Evolutionary conservation across 2,113 vertebrate species (phyloP).

Genomic region (Rallus limicola): DNA sequence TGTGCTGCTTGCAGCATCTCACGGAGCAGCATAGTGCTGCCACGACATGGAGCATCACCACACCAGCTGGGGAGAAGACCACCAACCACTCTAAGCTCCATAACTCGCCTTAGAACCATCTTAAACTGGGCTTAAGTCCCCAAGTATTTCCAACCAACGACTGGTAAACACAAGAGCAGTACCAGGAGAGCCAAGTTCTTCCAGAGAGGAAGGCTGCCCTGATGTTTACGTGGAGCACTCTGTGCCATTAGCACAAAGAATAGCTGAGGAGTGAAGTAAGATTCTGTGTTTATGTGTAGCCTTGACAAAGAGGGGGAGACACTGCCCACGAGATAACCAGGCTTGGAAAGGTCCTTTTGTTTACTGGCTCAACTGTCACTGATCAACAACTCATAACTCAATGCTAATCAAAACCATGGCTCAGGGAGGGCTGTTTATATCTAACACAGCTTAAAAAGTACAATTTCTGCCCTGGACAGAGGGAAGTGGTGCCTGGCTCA

Average conservation of each 20-base stretch:
- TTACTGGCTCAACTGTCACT: constrained; percentile 1
- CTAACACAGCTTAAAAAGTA: not conserved
- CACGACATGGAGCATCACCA: accelerated
- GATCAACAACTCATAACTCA: not conserved
- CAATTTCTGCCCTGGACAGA: not conserved
- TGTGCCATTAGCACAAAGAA: not conserved
- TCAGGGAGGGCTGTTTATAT: not conserved
- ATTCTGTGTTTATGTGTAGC: not conserved
- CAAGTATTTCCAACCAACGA: not conserved
- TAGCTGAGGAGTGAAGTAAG: constrained; percentile 26
- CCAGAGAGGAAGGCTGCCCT: not conserved
- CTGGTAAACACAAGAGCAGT: not conserved
- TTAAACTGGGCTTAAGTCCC: not conserved
- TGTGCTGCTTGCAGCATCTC: not conserved
- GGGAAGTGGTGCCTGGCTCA: not conserved
- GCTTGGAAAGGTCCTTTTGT: not conserved
- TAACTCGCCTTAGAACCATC: not conserved
- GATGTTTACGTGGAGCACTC: not conserved
- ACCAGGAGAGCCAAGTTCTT: not conserved
- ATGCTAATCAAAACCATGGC: not conserved
- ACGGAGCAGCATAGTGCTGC: not conserved
- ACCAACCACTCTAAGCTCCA: not conserved
- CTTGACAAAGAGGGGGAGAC: not conserved
- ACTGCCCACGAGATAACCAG: not conserved
- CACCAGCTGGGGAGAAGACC: not conserved